Percentiles rank a stretch among this genome's conserved stretches.
These are phyloP conservation scores for Cetoscarus ocellatus DNA, from an alignment of 2,797 vertebrate species.

Conservation along the genomic window DNA sequence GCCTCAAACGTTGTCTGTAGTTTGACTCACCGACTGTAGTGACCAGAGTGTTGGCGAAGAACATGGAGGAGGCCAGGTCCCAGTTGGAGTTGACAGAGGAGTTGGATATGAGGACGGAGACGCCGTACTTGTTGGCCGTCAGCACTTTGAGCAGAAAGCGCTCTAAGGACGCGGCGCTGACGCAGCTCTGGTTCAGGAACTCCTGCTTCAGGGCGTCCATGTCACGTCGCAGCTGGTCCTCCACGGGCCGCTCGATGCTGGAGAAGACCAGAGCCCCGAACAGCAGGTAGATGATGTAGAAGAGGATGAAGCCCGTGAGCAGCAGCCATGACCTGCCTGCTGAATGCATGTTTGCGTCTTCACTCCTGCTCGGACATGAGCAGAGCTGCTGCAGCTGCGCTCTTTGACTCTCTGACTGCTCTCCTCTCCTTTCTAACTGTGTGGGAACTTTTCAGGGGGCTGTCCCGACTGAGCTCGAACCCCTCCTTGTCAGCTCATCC, in stretches of 20 bases:
- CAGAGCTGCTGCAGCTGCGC: constrained; percentile 1
- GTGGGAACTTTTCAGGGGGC: constrained; percentile 42
- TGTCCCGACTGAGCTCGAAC: constrained; percentile 62
- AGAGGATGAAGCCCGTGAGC: constrained; percentile 79
- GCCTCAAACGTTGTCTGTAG: not conserved
- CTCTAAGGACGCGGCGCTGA: constrained; percentile 84
- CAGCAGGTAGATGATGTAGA: constrained; percentile 87
- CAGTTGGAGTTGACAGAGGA: constrained; percentile 82
- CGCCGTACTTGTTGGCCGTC: constrained; percentile 88
- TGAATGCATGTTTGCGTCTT: constrained; percentile 67
- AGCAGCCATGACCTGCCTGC: constrained; percentile 81
- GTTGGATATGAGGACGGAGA: constrained; percentile 81
- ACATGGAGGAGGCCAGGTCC: constrained; percentile 92
- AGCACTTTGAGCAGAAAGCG: constrained; percentile 84
- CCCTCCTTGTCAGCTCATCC: constrained; percentile 66
- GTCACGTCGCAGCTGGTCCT: constrained; percentile 84
- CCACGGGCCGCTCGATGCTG: constrained; percentile 88
- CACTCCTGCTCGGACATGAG: not conserved
- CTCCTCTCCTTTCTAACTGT: not conserved
- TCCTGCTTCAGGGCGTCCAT: constrained; percentile 80
- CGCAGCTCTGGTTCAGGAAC: constrained; percentile 88
- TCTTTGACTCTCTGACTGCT: not conserved
- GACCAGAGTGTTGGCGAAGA: constrained; percentile 93
- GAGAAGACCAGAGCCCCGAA: constrained; percentile 91
- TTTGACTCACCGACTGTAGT: constrained; percentile 91